Evolutionary conservation across 2,113 vertebrate species (phyloP).

Genomic region (Solenodon paradoxus): DNA sequence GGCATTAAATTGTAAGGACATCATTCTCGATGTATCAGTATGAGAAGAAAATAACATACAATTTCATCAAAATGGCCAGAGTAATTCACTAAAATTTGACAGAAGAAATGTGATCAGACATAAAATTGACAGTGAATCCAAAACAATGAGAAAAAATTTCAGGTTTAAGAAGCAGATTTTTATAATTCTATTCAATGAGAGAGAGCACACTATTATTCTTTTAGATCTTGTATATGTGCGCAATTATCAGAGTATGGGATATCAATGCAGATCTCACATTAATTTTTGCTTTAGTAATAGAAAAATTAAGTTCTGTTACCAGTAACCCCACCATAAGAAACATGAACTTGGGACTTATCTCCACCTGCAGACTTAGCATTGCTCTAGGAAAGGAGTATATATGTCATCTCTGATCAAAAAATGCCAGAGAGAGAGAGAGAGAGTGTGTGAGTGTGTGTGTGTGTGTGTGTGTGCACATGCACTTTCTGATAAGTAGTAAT

Average conservation of each 20-base stretch:
- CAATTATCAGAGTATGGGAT: not conserved
- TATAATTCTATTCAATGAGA: not conserved
- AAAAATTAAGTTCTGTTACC: not conserved
- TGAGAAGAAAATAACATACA: not conserved
- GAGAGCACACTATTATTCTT: not conserved
- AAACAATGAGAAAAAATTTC: not conserved
- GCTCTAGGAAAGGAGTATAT: not conserved
- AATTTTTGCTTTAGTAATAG: not conserved
- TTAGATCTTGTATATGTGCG: not conserved
- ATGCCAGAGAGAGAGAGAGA: not conserved
- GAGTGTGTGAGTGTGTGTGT: accelerated
- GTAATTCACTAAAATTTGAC: not conserved
- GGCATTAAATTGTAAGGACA: not conserved
- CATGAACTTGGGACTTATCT: not conserved
- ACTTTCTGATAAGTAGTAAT: not conserved
- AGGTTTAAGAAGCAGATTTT: not conserved
- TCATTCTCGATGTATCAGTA: not conserved
- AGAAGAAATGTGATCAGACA: constrained; percentile 25
- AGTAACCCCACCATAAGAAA: not conserved
- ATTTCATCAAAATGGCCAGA: constrained; percentile 32
- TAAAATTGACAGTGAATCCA: not conserved
- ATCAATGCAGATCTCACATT: not conserved
- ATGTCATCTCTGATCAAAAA: not conserved
- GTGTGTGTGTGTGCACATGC: not conserved
- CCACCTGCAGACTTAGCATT: not conserved